These are phyloP conservation scores for Pyxicephalus adspersus DNA, from an alignment of 2,113 vertebrate genomes.

Conservation along the genomic window DNA sequence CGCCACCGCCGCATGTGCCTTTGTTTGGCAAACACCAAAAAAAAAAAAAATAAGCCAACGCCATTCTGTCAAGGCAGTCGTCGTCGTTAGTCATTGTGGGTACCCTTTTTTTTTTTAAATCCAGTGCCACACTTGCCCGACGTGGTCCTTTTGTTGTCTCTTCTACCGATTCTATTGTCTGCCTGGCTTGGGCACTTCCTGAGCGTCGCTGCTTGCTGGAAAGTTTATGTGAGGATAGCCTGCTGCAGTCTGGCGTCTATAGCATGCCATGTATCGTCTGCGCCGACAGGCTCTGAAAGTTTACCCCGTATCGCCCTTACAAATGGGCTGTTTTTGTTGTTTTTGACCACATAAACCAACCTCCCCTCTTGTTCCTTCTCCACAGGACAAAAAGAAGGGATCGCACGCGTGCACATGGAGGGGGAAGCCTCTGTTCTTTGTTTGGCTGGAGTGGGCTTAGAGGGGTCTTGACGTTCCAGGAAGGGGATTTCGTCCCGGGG, in stretches of 20 bases:
- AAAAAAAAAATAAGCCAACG: too few species aligned
- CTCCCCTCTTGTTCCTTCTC: neutral
- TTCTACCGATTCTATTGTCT: slow-evolving; percentile 44
- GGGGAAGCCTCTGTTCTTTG: too few species aligned
- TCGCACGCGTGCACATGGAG: too few species aligned
- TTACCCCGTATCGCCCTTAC: neutral
- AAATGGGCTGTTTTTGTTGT: too few species aligned
- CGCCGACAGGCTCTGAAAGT: neutral
- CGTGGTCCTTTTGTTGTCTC: slow-evolving; percentile 55
- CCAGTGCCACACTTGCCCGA: neutral
- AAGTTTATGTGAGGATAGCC: slow-evolving; percentile 52
- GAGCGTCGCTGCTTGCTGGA: slow-evolving; percentile 3
- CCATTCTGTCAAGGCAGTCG: too few species aligned
- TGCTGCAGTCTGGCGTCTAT: slow-evolving; percentile 6
- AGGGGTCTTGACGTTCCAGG: neutral
- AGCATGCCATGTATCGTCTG: neutral
- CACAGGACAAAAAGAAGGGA: too few species aligned
- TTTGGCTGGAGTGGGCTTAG: neutral
- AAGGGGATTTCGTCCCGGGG: neutral
- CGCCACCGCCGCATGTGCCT: neutral
- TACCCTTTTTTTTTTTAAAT: too few species aligned
- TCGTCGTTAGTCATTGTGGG: too few species aligned
- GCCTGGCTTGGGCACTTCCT: slow-evolving; percentile 14
- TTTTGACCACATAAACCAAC: too few species aligned
- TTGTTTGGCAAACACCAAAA: too few species aligned